Evolutionary conservation across 2,797 vertebrate genomes (phyloP), one percentile per base, ranked within the genome.

Genomic region (Falco rusticolus): DNA sequence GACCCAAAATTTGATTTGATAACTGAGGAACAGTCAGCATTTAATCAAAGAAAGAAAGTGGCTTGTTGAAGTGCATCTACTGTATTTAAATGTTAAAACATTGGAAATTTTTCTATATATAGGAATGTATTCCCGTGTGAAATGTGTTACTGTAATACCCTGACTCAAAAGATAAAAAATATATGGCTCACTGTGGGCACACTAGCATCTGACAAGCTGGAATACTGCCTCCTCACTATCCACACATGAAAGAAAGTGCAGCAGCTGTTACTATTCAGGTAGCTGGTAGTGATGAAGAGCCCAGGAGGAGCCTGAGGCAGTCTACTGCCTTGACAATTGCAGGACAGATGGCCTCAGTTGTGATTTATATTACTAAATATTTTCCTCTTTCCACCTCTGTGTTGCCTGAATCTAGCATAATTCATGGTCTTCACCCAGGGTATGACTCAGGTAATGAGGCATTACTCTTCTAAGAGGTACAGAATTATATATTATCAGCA

Each of bases 201-300:
- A 82, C 83, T 79, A 96, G 83, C 94, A 95, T 92, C 94, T 95
- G 94, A 96, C 85, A 97, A 94, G 87, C 93, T 96, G 89, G 95
- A 96, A 94, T 93, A 96, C 85, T 84, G 94, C 77, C 94, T 96
- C 87, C 80, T 93, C 79, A 61, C 84, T 96, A 90, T 76, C 64
- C 76, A 86, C 54, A 97, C 94, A 97, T 96, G 95, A 96, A 96
- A 97, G 95, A 95, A 96, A 95, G 89, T 94, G 96, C 91, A 95
- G 94, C 96, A 97, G 95, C 96, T 97, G 96, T 96, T 97, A 94
- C 95, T 96, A 81, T 95, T 97, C 96, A 97, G 95, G 96, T 97
- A 97, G 89, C 96, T 97, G 74, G 89, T 97, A 96, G 91, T 96
- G 96, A 97, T 96, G 96, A 97, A 97, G 94, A 95, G 94, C 94